Conservation (phyloP, 2,797 vertebrate genomes). For the Trachurus trachurus region DNA sequence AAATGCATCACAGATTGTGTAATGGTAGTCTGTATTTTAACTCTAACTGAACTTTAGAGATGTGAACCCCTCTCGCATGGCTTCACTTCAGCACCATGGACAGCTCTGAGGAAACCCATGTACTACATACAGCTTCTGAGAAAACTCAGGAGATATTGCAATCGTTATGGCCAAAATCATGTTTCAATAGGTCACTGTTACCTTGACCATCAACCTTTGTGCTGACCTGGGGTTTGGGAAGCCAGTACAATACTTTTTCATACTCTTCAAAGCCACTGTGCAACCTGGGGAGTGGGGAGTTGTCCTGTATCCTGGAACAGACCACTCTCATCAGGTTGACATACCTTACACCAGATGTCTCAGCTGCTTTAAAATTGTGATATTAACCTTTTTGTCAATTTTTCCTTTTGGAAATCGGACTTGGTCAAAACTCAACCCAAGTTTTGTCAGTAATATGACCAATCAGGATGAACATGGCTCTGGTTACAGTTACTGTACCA, state of each 20-base stretch:
- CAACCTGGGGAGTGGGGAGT: too few relatives aligned
- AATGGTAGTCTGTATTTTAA: background rate
- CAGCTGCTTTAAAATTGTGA: too few relatives aligned
- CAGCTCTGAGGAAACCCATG: slow-evolving; percentile 15
- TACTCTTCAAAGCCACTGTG: too few relatives aligned
- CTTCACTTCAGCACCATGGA: slow-evolving; percentile 35
- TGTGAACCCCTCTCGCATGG: background rate
- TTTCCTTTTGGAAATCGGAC: background rate
- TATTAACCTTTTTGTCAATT: background rate
- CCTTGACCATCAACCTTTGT: background rate
- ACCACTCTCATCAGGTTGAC: too few relatives aligned
- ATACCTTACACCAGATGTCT: too few relatives aligned
- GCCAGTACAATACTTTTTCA: too few relatives aligned
- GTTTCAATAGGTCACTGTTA: too few relatives aligned
- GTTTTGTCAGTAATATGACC: too few relatives aligned
- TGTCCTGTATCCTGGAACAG: too few relatives aligned
- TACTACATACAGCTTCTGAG: background rate
- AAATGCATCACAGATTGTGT: background rate
- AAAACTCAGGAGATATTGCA: background rate
- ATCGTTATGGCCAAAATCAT: too few relatives aligned
- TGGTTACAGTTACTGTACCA: too few relatives aligned
- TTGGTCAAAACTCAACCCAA: background rate
- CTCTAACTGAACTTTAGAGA: background rate
- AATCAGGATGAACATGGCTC: background rate
- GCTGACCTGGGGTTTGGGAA: too few relatives aligned